Evolutionary conservation across 2,113 vertebrate species (phyloP), one percentile per base, ranked within the genome.

Genomic region (Takifugu bimaculatus): DNA sequence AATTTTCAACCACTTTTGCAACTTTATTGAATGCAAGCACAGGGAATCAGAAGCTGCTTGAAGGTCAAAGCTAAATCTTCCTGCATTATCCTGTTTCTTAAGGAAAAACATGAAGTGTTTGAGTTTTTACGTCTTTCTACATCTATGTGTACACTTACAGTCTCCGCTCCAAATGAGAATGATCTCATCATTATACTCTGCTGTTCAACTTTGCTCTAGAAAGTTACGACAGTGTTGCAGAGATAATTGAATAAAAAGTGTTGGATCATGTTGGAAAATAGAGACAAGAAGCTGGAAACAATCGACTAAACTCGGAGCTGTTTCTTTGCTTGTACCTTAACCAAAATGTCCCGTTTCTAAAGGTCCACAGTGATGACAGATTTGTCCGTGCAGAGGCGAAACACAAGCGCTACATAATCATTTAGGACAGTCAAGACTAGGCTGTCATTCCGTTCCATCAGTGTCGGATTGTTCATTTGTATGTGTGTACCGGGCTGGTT

Each of bases 21-120:
- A 49, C n/a, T 56, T 35, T 50, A 57, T 64, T 61, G 74, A 72
- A 54, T 44, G 56, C 45, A 70, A 60, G 69, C 60, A 62, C 69
- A 63, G 29, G 63, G 63, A 55, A 63, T 49, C 63, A 67, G 76
- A 79, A 64, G 45, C 45, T 25, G 39, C 51, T 43, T 63, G 56
- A 79, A 78, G 72, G 80, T 78, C 78, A 73, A 54, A 59, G 47
- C 62, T 57, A 69, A 81, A 76, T 72, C 72, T 50, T 42, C 45
- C 45, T 58, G 29, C 54, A 71, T 73, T 66, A 70, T 73, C 52
- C 29, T 67, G 20, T 20, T 77, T 69, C 64, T 59, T 63, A 45
- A 58, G 59, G 12, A 45, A 54, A 79, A 75, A 72, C 77, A 77
- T 79, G 57, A 65, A 76, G 9, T 4, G 52, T 55, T 60, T 32